These are phyloP conservation scores for Leucopsar rothschildi DNA, from an alignment of 2,113 vertebrate genomes.

Conservation along the genomic window DNA sequence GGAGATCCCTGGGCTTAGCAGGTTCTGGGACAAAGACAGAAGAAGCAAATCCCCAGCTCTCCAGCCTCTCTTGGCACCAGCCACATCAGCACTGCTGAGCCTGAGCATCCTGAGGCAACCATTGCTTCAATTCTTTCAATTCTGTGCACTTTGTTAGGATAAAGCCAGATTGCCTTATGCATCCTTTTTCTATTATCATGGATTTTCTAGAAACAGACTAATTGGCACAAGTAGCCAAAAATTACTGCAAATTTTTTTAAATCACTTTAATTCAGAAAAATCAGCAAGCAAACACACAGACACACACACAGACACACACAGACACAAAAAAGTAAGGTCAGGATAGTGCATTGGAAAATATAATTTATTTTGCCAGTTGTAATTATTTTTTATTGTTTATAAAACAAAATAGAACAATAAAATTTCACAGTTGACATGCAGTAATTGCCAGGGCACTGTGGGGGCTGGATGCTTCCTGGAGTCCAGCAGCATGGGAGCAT, in stretches of 20 bases:
- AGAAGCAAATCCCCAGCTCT: neutral
- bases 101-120: neutral
- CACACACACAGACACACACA: neutral
- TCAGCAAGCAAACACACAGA: neutral
- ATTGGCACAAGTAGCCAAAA: neutral
- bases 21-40: neutral
- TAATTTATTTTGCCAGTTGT: neutral
- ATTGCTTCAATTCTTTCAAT: neutral
- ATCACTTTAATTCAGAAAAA: neutral
- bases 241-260: neutral
- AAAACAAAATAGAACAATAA: neutral
- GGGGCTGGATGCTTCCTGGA: neutral
- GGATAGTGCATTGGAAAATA: neutral
- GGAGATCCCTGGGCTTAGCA: neutral
- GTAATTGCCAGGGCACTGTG: neutral
- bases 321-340: neutral
- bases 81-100: neutral
- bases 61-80: neutral
- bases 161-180: neutral
- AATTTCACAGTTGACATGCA: neutral
- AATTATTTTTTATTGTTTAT: neutral
- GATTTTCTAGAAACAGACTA: neutral
- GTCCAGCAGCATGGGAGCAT: neutral
- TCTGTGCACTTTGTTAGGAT: neutral
- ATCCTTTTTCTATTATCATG: neutral